Conservation (phyloP, 2,888 invertebrate genomes). For the Zaprionus lineosus region DNA sequence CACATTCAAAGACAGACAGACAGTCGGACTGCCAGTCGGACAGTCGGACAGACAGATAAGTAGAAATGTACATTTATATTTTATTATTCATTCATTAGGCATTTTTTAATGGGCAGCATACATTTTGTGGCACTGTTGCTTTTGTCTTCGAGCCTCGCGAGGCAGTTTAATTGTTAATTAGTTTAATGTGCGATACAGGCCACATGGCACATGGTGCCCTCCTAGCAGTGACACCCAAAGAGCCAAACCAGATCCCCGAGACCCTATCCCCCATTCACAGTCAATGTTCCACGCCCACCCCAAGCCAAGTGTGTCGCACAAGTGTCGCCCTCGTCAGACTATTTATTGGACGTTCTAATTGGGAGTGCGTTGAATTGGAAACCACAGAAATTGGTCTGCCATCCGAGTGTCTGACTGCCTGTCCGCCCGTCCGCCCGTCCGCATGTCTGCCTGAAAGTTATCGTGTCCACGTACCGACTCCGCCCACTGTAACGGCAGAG, state of each 20-base stretch:
- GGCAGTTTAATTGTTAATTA: conserved; percentile 76
- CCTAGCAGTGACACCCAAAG: conserved; percentile 23
- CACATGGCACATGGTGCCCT: conserved; percentile 57
- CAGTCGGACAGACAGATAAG: conserved; percentile 50
- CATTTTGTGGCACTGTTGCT: conserved; percentile 46
- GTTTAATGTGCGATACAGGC: conserved; percentile 71
- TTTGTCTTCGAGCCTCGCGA: conserved; percentile 38
- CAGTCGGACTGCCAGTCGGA: no score
- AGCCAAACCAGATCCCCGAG: conserved; percentile 42
- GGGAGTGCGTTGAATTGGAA: conserved; percentile 77
- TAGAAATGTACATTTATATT: conserved; percentile 42
- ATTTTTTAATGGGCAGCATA: conserved; percentile 73
- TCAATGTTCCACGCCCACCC: conserved; percentile 4
- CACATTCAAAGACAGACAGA: conserved; percentile 23
- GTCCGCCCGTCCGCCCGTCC: conserved; percentile 18
- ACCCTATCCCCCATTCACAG: neutral
- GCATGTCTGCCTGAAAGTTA: conserved; percentile 38
- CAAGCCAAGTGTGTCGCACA: conserved; percentile 67
- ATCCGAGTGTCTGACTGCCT: conserved; percentile 28
- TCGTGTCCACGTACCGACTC: conserved; percentile 40
- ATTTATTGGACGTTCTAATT: conserved; percentile 74
- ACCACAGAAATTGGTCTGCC: conserved; percentile 68
- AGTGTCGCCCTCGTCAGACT: conserved; percentile 64
- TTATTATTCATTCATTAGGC: conserved; percentile 77
- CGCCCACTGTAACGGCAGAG: conserved; percentile 45